Evolutionary conservation across 2,113 vertebrate genomes (phyloP), one percentile per base, ranked within the genome.

Genomic region (Micronisus gabar): DNA sequence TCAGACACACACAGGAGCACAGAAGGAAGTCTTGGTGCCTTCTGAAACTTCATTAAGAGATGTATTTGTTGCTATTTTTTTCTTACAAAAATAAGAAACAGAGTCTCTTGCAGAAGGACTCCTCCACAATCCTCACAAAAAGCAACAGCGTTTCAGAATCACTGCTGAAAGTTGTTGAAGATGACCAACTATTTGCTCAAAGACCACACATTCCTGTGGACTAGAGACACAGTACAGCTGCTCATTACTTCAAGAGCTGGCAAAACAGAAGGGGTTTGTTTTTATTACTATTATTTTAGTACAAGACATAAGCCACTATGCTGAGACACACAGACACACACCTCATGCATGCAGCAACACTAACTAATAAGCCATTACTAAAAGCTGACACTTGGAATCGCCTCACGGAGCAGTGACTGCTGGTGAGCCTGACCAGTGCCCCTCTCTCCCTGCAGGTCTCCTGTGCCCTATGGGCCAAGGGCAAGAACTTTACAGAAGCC

Each of bases 381-480:
- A 23, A 74, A 76, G 50, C 38, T 38, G 21, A 34, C 1, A 2
- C 17, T 40, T 32, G 19, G 29, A 61, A 26, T 27, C 0, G 0
- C n/a, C 25, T 36, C 0, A 0, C 10, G 23, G 30, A 86, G 21
- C 48, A 20, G 41, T 3, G 12, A 56, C 30, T n/a, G 43, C 45
- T 18, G 25, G 45, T 18, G 8, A 93, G 70, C 30, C 70, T 76
- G 25, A 36, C 9, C 36, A 62, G 29, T 19, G n/a, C 12, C 9
- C 22, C 50, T 47, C 12, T n/a, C 17, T 79, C 73, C 38, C 74
- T 90, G 38, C 14, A 62, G 27, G 19, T 72, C 53, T 68, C 27
- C 26, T 38, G 47, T 5, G 1, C 50, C 50, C 71, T 36, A 27
- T 0, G 0, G n/a, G 34, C 50, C 61, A 68, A 27, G 16, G 71